These are phyloP conservation scores for Fringilla coelebs DNA, from an alignment of 2,797 vertebrate species.

Conservation along the genomic window DNA sequence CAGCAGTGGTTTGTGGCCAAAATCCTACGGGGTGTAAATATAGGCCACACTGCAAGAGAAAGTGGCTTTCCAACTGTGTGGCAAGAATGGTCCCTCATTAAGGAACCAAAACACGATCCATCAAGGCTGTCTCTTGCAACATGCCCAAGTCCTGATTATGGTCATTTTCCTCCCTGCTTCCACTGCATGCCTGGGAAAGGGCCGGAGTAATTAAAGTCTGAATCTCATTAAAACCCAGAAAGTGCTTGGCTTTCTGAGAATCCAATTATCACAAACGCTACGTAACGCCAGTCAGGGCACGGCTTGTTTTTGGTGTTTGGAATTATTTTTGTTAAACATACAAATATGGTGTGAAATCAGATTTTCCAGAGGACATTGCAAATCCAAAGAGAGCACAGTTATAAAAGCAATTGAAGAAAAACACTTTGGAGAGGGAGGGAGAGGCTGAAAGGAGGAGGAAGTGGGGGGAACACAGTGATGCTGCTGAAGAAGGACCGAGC, in stretches of 20 bases:
- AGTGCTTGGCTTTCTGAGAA: conserved; percentile 64
- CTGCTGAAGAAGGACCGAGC: neutral
- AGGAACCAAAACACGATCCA: neutral
- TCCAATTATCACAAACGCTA: conserved; percentile 59
- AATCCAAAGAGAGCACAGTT: neutral
- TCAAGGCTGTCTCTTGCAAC: conserved; percentile 7
- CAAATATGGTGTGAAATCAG: conserved; percentile 37
- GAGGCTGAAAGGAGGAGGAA: neutral
- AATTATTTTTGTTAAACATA: conserved; percentile 49
- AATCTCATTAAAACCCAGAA: conserved; percentile 63
- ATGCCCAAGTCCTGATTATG: conserved; percentile 37
- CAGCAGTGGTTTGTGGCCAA: neutral
- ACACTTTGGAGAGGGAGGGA: neutral
- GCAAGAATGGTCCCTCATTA: conserved; percentile 49
- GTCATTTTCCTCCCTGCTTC: conserved; percentile 50
- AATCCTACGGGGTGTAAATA: neutral
- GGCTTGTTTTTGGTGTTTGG: conserved; percentile 37
- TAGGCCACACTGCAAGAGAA: neutral
- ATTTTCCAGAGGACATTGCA: conserved; percentile 7
- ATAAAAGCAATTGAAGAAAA: neutral
- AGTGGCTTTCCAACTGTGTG: neutral
- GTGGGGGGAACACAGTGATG: neutral
- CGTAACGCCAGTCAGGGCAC: conserved; percentile 30
- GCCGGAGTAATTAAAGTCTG: conserved; percentile 57
- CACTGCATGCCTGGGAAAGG: conserved; percentile 54